Evolutionary conservation across 2,888 invertebrate species (phyloP), one percentile per base, ranked within the genome.

Genomic region (Philopedon plagiatum): DNA sequence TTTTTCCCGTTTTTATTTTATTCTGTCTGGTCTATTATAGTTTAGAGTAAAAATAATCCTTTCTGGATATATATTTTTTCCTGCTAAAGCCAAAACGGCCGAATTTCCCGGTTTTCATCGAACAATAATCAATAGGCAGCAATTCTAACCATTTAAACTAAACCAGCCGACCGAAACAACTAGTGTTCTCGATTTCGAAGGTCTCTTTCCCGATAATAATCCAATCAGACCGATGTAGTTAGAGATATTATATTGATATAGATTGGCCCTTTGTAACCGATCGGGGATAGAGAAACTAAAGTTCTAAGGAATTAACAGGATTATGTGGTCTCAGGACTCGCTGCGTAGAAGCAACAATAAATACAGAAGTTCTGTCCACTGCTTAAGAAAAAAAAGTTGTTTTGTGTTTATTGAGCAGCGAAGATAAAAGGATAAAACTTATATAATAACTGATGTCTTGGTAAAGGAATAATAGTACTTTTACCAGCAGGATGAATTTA

Each of bases 141-240:
- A 49, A 11, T 49, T 13, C 26, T 23, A 21, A 23, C 4, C 49
- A n/a, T 49, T 26, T 26, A 49, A 49, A 26, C 26, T 5, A 23
- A 13, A 23, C 26, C 67, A 63, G 19, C 63, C 62, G 49, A 67
- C 72, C 72, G 72, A 67, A 67, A 72, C 66, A 61, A 51, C 67
- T 49, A 62, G 57, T 64, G 56, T 66, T 66, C 71, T 57, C 71
- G 46, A 58, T 71, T 60, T 15, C 60, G 26, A 19, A 57, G 70
- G 54, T 67, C 67, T 49, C 71, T 54, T 39, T 71, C 44, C 56
- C 58, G 57, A 68, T 73, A 73, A 73, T 73, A 73, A 73, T 73
- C 73, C 73, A 73, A 73, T 73, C 68, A 73, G 68, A 23, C 71
- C 51, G 57, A 68, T 68, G 56, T 56, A 68, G 68, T 68, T 62